Conservation (phyloP, 2,113 vertebrate species). For the Scolopax mira region DNA sequence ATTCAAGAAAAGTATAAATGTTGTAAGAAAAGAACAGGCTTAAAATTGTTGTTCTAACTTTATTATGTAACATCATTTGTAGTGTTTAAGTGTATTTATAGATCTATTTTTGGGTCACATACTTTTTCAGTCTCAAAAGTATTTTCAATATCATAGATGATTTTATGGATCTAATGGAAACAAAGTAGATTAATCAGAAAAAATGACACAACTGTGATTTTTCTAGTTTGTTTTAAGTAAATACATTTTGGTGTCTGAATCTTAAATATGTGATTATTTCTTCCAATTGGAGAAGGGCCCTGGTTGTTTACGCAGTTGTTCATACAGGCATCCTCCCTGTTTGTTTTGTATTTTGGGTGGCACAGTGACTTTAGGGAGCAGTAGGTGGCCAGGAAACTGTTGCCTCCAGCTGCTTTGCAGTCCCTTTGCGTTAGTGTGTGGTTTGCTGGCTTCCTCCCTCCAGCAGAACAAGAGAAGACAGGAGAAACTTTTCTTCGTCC, state of each 20-base stretch:
- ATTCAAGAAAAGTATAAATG: not conserved
- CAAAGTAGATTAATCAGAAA: not conserved
- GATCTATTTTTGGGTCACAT: not conserved
- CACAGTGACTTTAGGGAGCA: not conserved
- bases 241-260: not conserved
- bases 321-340: not conserved
- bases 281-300: not conserved
- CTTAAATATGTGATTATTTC: not conserved
- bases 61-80: not conserved
- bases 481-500: not conserved
- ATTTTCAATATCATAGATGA: not conserved
- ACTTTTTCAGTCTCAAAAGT: not conserved
- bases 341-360: not conserved
- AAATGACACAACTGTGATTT: not conserved
- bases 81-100: not conserved
- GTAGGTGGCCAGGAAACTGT: accelerated
- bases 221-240: not conserved
- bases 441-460: not conserved
- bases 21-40: not conserved
- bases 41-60: not conserved
- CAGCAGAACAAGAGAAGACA: not conserved
- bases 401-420: not conserved
- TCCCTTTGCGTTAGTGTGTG: accelerated
- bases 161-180: not conserved
- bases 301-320: not conserved